Evolutionary conservation across 2,888 invertebrate genomes (phyloP).

Genomic region (Augochlorella aurata): DNA sequence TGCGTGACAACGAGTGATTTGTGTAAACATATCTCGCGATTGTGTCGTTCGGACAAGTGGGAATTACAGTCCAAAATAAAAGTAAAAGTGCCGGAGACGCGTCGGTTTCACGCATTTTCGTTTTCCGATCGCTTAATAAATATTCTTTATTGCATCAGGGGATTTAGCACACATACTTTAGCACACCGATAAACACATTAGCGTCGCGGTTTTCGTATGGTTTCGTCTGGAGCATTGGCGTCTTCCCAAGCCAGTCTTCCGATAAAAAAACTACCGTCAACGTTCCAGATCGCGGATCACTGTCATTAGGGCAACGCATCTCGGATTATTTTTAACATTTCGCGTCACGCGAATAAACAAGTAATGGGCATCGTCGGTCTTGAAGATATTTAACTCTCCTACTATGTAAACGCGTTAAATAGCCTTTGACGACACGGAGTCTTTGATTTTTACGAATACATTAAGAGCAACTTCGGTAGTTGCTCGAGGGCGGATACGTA

Average conservation of each 20-base stretch:
- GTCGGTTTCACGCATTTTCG: background rate
- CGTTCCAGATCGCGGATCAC: background rate
- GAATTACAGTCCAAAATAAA: background rate
- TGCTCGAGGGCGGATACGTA: no score
- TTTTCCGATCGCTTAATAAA: background rate
- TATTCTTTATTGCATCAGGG: background rate
- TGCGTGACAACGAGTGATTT: background rate
- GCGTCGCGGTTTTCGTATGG: background rate
- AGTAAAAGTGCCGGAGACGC: background rate
- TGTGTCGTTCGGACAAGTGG: background rate
- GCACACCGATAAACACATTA: background rate
- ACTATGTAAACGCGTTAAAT: background rate
- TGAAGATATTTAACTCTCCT: background rate
- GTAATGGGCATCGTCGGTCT: background rate
- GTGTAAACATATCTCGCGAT: no score
- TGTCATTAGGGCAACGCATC: background rate
- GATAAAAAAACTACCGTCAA: background rate
- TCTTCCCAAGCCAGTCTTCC: background rate
- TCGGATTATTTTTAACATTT: background rate
- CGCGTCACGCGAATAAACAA: background rate
- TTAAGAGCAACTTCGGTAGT: background rate
- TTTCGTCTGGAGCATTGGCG: background rate
- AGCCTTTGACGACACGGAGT: background rate
- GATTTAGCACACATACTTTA: background rate
- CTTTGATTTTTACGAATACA: background rate